Conservation (phyloP, 1,140 invertebrate genomes). For the Venturia canescens region DNA sequence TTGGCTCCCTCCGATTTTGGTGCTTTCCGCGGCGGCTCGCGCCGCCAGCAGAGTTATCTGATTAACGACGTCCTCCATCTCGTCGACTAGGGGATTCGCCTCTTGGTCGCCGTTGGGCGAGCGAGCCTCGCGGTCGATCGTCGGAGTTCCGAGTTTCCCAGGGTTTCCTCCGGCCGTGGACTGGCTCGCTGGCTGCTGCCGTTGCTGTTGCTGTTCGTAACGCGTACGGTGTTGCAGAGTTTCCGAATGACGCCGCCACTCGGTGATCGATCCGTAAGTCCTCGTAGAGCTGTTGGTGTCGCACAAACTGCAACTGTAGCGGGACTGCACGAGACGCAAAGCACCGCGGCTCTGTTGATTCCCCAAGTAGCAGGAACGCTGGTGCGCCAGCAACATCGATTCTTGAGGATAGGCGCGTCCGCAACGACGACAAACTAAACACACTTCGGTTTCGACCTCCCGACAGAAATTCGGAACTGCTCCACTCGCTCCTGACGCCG, state of each 20-base stretch:
- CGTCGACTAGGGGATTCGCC: slow-evolving; percentile 81
- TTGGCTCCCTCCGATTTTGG: slow-evolving; percentile 60
- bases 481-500: slow-evolving; percentile 19
- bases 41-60: slow-evolving; percentile 88
- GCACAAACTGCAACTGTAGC: slow-evolving; percentile 85
- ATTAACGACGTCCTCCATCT: slow-evolving; percentile 90
- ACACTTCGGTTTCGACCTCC: slow-evolving; percentile 86
- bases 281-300: slow-evolving; percentile 75
- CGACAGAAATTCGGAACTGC: slow-evolving; percentile 73
- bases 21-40: slow-evolving; percentile 79
- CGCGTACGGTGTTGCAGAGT: slow-evolving; percentile 77
- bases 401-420: slow-evolving; percentile 88
- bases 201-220: slow-evolving; percentile 61
- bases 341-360: slow-evolving; percentile 81
- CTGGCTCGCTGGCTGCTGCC: slow-evolving; percentile 61
- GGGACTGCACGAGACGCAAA: slow-evolving; percentile 82
- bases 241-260: slow-evolving; percentile 84
- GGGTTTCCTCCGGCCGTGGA: slow-evolving; percentile 44
- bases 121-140: slow-evolving; percentile 43
- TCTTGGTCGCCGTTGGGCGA: slow-evolving; percentile 67
- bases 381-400: slow-evolving; percentile 84
- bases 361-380: slow-evolving; percentile 82
- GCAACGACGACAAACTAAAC: slow-evolving; percentile 91
- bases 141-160: slow-evolving; percentile 61
- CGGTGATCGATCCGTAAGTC: slow-evolving; percentile 78